A percentile compares a stretch with the other conserved stretches of the same genome.
phyloP scores from a whole-genome alignment of 2,888 invertebrate species.

The Apotomis turbidana region DNA sequence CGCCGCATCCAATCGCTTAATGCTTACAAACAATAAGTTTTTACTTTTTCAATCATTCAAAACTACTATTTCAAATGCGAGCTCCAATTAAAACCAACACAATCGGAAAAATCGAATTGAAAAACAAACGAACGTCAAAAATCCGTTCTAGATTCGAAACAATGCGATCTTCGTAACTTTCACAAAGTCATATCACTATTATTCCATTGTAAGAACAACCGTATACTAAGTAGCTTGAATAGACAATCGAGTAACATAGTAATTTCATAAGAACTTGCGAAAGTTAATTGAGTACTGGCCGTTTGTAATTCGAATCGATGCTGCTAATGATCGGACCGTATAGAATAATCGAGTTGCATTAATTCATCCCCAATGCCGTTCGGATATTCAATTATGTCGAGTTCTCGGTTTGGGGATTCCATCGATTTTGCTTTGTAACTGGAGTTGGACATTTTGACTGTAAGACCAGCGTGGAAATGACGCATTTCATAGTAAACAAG shows the following conservation, averaged over 20 bases:
- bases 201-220: not conserved
- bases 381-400: slow-evolving; percentile 39
- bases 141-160: slow-evolving; percentile 32
- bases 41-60: not conserved
- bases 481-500: no score
- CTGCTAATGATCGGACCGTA: slow-evolving; percentile 36
- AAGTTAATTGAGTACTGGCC: not conserved
- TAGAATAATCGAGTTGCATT: slow-evolving; percentile 28
- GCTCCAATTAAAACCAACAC: not conserved
- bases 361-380: slow-evolving; percentile 18
- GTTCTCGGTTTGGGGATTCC: slow-evolving; percentile 21
- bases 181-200: not conserved
- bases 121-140: slow-evolving; percentile 12
- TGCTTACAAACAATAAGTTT: not conserved
- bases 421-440: slow-evolving; percentile 35
- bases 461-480: no score
- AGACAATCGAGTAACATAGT: not conserved
- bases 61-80: not conserved
- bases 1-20: no score
- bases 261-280: not conserved
- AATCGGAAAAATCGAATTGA: slow-evolving; percentile 11
- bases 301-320: slow-evolving; percentile 35
- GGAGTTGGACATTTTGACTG: slow-evolving; percentile 1
- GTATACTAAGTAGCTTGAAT: not conserved
- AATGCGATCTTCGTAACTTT: slow-evolving; percentile 5